phyloP scores from a whole-genome alignment of 1,140 invertebrate species.

The Papilio dardanus region DNA sequence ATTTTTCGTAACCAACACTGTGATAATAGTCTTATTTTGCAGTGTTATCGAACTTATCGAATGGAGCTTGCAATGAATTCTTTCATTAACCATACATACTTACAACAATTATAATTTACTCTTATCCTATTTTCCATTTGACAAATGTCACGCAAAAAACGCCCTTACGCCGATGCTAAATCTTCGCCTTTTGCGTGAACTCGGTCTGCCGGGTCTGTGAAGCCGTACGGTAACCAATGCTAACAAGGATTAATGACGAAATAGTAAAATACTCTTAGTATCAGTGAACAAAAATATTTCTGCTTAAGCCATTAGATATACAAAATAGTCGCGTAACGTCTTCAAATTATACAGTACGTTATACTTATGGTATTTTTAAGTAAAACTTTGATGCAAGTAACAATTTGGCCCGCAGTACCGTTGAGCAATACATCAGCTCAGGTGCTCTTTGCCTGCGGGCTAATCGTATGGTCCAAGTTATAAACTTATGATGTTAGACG shows the following conservation, averaged over 20 bases:
- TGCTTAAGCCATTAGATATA: neutral
- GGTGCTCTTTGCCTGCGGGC: conserved; percentile 75
- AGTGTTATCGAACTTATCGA: no score
- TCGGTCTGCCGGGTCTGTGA: no score
- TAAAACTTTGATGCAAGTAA: conserved; percentile 69
- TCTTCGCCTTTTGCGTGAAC: no score
- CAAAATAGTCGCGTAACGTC: conserved; percentile 11
- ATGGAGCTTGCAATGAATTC: no score
- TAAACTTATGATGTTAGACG: conserved; percentile 29
- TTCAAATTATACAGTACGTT: conserved; percentile 24
- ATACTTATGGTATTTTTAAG: conserved; percentile 35
- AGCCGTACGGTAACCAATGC: no score
- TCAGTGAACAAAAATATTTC: neutral
- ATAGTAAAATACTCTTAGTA: neutral
- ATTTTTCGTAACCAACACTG: no score
- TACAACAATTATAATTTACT: no score
- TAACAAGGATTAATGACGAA: neutral
- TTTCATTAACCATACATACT: no score
- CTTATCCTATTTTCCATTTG: no score
- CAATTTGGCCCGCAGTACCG: conserved; percentile 77
- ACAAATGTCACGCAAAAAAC: no score
- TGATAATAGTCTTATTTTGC: no score
- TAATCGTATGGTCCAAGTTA: conserved; percentile 48
- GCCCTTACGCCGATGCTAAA: no score
- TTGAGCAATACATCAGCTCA: conserved; percentile 76